phyloP scores from a whole-genome alignment of 2,888 invertebrate species.

The Lasioglossum lativentre region DNA sequence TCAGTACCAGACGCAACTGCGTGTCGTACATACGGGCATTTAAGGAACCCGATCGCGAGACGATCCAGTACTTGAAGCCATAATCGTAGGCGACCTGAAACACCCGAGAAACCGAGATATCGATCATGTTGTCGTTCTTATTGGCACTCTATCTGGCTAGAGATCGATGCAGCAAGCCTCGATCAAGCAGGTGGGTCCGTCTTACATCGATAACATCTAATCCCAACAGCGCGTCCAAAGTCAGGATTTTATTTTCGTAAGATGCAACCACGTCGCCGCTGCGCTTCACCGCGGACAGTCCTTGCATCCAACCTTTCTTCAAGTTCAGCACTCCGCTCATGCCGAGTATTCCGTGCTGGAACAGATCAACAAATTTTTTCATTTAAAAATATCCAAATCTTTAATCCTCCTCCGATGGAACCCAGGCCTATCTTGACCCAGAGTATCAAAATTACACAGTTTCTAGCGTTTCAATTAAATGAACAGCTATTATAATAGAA shows the following conservation, averaged over 20 bases:
- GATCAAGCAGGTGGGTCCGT: not conserved
- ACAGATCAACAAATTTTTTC: not conserved
- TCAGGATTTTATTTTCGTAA: conserved; percentile 60
- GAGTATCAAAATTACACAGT: no score
- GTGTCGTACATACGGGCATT: conserved; percentile 59
- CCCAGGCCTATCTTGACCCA: no score
- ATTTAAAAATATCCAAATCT: not conserved
- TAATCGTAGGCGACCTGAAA: not conserved
- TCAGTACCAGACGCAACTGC: conserved; percentile 45
- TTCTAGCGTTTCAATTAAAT: no score
- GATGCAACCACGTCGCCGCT: conserved; percentile 58
- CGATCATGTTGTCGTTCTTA: not conserved
- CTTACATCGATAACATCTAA: conserved; percentile 73
- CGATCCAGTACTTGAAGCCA: not conserved
- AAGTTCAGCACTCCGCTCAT: conserved; percentile 51
- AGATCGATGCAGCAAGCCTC: not conserved
- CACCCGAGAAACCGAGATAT: not conserved
- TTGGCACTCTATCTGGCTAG: not conserved
- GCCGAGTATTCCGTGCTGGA: conserved; percentile 18
- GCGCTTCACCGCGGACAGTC: conserved; percentile 71
- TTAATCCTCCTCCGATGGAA: no score
- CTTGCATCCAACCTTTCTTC: conserved; percentile 72
- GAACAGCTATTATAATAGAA: no score
- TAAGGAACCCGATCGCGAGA: not conserved
- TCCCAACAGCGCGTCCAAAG: conserved; percentile 68